Percentiles rank a stretch among this genome's conserved stretches.
phyloP scores from a whole-genome alignment of 2,797 vertebrate species.

The Paratrypauchen microcephalus region DNA sequence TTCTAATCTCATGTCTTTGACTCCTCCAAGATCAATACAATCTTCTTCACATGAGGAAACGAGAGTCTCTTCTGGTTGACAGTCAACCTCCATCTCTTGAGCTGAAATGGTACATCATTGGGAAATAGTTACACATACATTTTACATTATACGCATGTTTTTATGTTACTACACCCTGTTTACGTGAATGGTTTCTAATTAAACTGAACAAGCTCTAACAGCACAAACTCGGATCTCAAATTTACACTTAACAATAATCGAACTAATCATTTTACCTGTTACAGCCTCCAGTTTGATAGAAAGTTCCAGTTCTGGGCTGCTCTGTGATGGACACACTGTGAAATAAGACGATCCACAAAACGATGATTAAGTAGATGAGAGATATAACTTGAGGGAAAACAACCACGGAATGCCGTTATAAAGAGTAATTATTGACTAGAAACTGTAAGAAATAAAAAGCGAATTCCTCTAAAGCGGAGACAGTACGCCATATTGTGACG shows the following conservation, averaged over 20 bases:
- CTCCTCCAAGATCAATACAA: slow-evolving; percentile 78
- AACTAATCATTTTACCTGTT: slow-evolving; percentile 38
- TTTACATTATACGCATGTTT: too few relatives aligned
- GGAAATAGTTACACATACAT: not conserved
- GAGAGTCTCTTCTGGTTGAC: slow-evolving; percentile 81
- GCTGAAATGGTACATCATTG: not conserved
- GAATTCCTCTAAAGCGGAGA: not conserved
- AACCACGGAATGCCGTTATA: not conserved
- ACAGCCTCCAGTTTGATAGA: slow-evolving; percentile 51
- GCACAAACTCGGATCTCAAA: not conserved
- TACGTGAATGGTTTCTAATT: not conserved
- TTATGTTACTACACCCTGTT: too few relatives aligned
- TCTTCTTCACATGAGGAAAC: slow-evolving; percentile 79
- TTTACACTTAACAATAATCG: not conserved
- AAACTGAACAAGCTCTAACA: not conserved
- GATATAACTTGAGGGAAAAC: not conserved
- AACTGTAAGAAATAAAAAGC: not conserved
- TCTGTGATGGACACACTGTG: slow-evolving; percentile 11
- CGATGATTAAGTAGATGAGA: not conserved
- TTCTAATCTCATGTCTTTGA: slow-evolving; percentile 96
- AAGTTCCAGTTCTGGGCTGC: slow-evolving; percentile 53
- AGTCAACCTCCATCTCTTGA: slow-evolving; percentile 86
- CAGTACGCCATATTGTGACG: slow-evolving; percentile 50
- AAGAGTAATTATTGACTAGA: not conserved
- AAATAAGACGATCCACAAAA: slow-evolving; percentile 2